phyloP scores from a whole-genome alignment of 2,797 vertebrate genomes.

The Nothura maculosa region DNA sequence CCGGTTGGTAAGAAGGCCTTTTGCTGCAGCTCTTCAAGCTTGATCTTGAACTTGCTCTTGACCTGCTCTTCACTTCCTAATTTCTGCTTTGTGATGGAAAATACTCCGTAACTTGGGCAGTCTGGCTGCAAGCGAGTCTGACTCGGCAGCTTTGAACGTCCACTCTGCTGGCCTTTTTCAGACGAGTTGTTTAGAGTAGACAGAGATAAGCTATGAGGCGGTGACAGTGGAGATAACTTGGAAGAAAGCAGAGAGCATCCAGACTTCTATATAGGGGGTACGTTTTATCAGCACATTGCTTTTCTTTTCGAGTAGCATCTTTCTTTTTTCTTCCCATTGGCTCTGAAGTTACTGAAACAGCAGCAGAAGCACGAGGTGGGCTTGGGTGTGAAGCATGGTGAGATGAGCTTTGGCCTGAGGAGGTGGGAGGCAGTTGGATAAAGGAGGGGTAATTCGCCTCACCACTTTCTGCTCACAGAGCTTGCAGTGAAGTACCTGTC shows the following conservation, averaged over 20 bases:
- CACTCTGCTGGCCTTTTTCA: neutral
- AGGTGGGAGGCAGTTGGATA: neutral
- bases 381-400: neutral
- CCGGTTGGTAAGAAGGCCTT: neutral
- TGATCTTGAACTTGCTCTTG: neutral
- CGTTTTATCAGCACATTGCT: neutral
- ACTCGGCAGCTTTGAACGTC: rapidly evolving
- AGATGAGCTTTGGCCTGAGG: neutral
- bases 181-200: neutral
- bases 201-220: neutral
- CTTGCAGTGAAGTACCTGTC: neutral
- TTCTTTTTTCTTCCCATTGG: neutral
- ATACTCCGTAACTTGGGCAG: neutral
- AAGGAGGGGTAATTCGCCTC: neutral
- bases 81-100: neutral
- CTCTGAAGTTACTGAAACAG: neutral
- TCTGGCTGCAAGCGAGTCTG: neutral
- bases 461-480: neutral
- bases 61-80: neutral
- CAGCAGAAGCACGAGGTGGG: neutral
- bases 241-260: neutral
- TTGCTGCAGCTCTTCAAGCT: neutral
- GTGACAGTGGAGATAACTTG: neutral
- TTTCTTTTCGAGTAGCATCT: neutral
- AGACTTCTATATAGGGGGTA: neutral